Conservation (phyloP, 1,140 invertebrate genomes). For the Cotesia vestalis region DNA sequence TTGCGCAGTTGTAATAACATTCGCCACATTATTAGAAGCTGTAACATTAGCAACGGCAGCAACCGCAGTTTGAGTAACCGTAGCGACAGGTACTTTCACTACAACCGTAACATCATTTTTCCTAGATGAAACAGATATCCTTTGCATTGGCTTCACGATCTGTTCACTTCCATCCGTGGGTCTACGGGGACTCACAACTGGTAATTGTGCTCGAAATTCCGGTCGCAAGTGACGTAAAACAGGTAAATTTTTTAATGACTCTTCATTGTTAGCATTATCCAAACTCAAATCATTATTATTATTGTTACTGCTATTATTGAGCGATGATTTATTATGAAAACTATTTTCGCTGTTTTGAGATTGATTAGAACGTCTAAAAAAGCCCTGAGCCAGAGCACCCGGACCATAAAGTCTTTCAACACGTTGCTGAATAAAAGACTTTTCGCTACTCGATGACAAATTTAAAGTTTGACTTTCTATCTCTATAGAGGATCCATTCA, state of each 20-base stretch:
- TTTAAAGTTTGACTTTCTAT: conserved; percentile 48
- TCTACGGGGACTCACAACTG: conserved; percentile 73
- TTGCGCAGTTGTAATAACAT: conserved; percentile 17
- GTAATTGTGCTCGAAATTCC: conserved; percentile 84
- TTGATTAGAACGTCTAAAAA: conserved; percentile 68
- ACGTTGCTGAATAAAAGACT: conserved; percentile 87
- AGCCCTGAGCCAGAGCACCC: conserved; percentile 82
- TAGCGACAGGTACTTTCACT: conserved; percentile 28
- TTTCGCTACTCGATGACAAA: conserved; percentile 67
- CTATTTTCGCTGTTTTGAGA: conserved; percentile 57
- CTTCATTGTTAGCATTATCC: conserved; percentile 55
- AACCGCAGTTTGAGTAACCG: too few relatives aligned
- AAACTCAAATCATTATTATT: conserved; percentile 58
- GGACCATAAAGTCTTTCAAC: conserved; percentile 88
- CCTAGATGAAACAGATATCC: conserved; percentile 45
- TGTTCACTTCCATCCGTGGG: conserved; percentile 62
- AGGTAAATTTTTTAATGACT: conserved; percentile 69
- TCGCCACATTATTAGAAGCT: conserved; percentile 28
- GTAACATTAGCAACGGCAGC: background rate
- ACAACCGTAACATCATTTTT: conserved; percentile 37
- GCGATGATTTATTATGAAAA: conserved; percentile 57
- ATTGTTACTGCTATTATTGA: conserved; percentile 48
- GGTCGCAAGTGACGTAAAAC: conserved; percentile 83
- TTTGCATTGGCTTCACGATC: conserved; percentile 59
- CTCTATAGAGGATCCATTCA: conserved; percentile 53